Evolutionary conservation across 2,888 invertebrate genomes (phyloP).

Genomic region (Limenitis camilla): DNA sequence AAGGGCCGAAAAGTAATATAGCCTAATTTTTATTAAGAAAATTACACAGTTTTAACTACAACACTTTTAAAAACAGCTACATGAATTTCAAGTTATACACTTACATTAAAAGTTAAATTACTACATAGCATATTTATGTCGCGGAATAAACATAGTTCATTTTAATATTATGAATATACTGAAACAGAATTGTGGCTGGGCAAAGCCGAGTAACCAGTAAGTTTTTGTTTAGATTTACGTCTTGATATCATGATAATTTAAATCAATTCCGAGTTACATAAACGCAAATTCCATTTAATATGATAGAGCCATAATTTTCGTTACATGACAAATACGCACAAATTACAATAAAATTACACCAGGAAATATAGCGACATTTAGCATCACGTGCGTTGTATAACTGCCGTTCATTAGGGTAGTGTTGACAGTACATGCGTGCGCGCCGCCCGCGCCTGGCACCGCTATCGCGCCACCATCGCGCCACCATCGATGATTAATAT

Average conservation of each 20-base stretch:
- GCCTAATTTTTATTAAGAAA: too few species aligned
- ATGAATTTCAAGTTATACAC: too few species aligned
- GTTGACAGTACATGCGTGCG: slow-evolving; percentile 73
- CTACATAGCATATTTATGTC: too few species aligned
- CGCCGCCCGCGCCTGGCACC: slow-evolving; percentile 66
- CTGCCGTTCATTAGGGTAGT: slow-evolving; percentile 72
- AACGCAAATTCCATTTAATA: slow-evolving; percentile 8
- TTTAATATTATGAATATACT: too few species aligned
- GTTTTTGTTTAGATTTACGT: too few species aligned
- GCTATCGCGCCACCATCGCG: slow-evolving; percentile 48
- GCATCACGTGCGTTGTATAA: slow-evolving; percentile 71
- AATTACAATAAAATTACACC: slow-evolving; percentile 68
- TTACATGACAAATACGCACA: slow-evolving; percentile 72
- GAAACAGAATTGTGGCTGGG: too few species aligned
- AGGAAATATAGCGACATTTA: slow-evolving; percentile 67
- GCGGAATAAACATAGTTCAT: too few species aligned
- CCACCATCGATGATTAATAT: slow-evolving; percentile 75
- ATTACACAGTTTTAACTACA: too few species aligned
- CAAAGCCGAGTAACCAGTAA: too few species aligned
- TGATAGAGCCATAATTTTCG: slow-evolving; percentile 36
- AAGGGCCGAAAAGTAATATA: too few species aligned
- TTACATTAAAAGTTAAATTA: too few species aligned
- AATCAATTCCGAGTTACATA: neutral
- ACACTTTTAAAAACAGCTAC: too few species aligned
- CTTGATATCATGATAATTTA: neutral